Evolutionary conservation across 1,140 invertebrate genomes (phyloP).

Genomic region (Stegodyphus dumicola): DNA sequence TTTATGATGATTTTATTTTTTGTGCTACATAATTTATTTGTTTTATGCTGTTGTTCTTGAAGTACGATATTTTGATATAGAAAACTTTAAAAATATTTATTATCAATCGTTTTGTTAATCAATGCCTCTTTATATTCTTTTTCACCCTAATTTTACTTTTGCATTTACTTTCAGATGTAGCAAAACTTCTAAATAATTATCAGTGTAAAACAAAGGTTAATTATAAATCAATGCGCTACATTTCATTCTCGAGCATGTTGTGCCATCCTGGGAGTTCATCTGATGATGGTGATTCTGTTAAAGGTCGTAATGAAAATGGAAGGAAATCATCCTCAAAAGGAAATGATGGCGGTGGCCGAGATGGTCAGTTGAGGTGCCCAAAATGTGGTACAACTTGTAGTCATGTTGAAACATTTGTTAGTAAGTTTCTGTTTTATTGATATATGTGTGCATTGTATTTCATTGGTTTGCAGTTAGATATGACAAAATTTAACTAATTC

Average conservation of each 20-base stretch:
- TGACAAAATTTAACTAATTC: background rate
- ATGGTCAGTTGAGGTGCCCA: conserved; percentile 82
- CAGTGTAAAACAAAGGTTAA: conserved; percentile 3
- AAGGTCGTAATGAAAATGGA: conserved; percentile 5
- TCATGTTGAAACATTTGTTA: conserved; percentile 96
- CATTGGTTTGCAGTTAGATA: conserved; percentile 1
- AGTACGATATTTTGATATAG: background rate
- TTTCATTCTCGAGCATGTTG: conserved; percentile 5
- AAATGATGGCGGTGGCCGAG: conserved; percentile 65
- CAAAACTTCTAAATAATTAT: conserved; percentile 24
- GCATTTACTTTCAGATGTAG: conserved; percentile 14
- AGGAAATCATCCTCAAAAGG: conserved; percentile 30
- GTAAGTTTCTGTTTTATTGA: conserved; percentile 72
- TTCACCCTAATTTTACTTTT: background rate
- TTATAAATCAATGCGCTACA: background rate
- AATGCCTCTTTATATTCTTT: background rate
- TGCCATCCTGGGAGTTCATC: conserved; percentile 4
- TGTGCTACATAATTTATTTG: background rate
- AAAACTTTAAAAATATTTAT: background rate
- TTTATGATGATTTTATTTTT: no score
- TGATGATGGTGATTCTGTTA: conserved; percentile 1
- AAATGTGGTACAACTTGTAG: conserved; percentile 96
- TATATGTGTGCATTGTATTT: background rate
- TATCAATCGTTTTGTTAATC: background rate
- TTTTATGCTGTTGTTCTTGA: background rate